phyloP scores from a whole-genome alignment of 2,888 invertebrate genomes.

The Drosophila neonasuta region DNA sequence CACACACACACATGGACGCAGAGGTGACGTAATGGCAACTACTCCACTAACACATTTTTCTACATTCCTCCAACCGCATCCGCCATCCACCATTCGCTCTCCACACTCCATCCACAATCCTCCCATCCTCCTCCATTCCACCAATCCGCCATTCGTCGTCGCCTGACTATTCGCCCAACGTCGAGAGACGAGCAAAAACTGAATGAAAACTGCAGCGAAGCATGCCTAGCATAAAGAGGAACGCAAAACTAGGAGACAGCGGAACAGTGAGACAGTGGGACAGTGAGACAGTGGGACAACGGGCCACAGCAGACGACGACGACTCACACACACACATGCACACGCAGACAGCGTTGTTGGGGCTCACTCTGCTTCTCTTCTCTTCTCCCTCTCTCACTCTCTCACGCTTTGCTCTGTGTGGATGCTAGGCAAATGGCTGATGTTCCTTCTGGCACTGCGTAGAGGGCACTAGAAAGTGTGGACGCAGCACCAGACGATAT shows the following conservation, averaged over 20 bases:
- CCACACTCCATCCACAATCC: slow-evolving; percentile 11
- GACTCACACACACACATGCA: slow-evolving; percentile 22
- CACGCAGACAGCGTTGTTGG: slow-evolving; percentile 13
- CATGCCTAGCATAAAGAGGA: slow-evolving; percentile 44
- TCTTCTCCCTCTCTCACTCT: slow-evolving; percentile 10
- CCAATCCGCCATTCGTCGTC: slow-evolving; percentile 10
- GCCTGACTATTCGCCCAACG: slow-evolving; percentile 16
- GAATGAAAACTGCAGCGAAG: slow-evolving; percentile 58
- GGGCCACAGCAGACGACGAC: slow-evolving; percentile 8
- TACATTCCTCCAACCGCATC: slow-evolving; percentile 79
- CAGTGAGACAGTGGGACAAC: slow-evolving; percentile 14
- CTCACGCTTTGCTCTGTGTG: slow-evolving; percentile 24
- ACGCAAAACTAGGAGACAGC: slow-evolving; percentile 32
- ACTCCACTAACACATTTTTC: slow-evolving; percentile 83
- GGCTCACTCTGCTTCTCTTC: not conserved
- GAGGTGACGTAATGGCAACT: slow-evolving; percentile 82
- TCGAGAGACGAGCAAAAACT: slow-evolving; percentile 41
- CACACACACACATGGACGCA: slow-evolving; percentile 24
- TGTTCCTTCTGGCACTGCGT: slow-evolving; percentile 38
- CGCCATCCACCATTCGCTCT: not conserved
- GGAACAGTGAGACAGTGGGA: slow-evolving; percentile 10
- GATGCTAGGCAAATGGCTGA: slow-evolving; percentile 57
- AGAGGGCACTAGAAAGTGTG: slow-evolving; percentile 48
- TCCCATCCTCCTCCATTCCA: slow-evolving; percentile 12
- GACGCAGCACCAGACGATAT: slow-evolving; percentile 29